Evolutionary conservation across 2,888 invertebrate species (phyloP).

Genomic region (Parelbella ahira): DNA sequence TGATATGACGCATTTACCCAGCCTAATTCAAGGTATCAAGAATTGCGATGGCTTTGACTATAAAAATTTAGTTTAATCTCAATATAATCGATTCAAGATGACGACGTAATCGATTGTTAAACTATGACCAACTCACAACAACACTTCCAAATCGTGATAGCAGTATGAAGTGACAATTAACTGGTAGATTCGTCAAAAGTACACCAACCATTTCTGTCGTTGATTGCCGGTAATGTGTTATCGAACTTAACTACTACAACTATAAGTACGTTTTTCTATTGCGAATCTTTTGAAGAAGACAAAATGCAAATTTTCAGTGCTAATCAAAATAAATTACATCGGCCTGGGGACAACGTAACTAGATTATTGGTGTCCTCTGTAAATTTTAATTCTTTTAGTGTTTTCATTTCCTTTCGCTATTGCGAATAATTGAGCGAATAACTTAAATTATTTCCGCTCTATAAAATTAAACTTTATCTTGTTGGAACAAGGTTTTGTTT

Average conservation of each 20-base stretch:
- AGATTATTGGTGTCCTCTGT: conserved; percentile 9
- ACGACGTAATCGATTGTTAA: conserved; percentile 26
- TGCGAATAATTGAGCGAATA: conserved; percentile 1
- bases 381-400: conserved; percentile 12
- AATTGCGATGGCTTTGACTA: no score
- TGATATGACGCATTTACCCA: no score
- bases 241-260: neutral
- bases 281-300: neutral
- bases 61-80: no score
- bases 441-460: neutral
- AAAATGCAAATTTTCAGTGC: conserved; percentile 10
- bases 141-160: conserved; percentile 31
- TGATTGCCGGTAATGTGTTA: neutral
- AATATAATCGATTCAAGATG: no score
- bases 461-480: neutral
- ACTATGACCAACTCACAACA: conserved; percentile 18
- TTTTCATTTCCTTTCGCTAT: conserved; percentile 2
- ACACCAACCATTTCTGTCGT: conserved; percentile 15
- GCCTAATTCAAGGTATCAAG: no score
- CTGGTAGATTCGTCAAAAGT: conserved; percentile 31
- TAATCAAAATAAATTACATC: conserved; percentile 17
- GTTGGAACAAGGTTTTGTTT: neutral
- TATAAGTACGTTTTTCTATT: neutral
- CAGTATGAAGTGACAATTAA: conserved; percentile 38
- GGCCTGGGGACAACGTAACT: conserved; percentile 9